Evolutionary conservation across 2,113 vertebrate species (phyloP).

Genomic region (Aegithalos caudatus): DNA sequence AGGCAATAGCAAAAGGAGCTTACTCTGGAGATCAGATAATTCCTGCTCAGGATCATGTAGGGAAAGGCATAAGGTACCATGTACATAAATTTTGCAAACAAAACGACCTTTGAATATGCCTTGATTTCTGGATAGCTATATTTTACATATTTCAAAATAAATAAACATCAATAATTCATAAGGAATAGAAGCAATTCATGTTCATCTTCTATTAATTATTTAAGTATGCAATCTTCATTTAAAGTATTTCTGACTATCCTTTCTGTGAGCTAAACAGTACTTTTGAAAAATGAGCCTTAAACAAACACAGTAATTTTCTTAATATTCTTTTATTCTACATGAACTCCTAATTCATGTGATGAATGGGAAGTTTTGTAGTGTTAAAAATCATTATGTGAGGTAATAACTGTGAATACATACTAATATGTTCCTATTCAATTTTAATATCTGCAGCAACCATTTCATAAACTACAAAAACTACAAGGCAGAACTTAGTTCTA

Average conservation of each 20-base stretch:
- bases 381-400: constrained; percentile 36
- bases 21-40: not conserved
- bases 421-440: not conserved
- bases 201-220: constrained; percentile 18
- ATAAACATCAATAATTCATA: not conserved
- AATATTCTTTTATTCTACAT: constrained; percentile 13
- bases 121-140: not conserved
- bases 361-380: not conserved
- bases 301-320: constrained; percentile 22
- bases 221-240: not conserved
- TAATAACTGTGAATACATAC: constrained; percentile 19
- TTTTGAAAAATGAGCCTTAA: constrained; percentile 39
- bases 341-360: constrained; percentile 23
- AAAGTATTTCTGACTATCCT: not conserved
- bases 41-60: not conserved
- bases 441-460: not conserved
- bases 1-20: not conserved
- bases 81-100: not conserved
- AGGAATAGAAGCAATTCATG: not conserved
- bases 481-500: not conserved
- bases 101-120: not conserved
- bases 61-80: not conserved
- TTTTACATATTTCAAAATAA: constrained; percentile 23
- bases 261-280: not conserved
- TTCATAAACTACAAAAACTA: not conserved